These are phyloP conservation scores for Acanthaster planci DNA, from an alignment of 35 echinoderm and acorn worm genomes.

Conservation along the genomic window DNA sequence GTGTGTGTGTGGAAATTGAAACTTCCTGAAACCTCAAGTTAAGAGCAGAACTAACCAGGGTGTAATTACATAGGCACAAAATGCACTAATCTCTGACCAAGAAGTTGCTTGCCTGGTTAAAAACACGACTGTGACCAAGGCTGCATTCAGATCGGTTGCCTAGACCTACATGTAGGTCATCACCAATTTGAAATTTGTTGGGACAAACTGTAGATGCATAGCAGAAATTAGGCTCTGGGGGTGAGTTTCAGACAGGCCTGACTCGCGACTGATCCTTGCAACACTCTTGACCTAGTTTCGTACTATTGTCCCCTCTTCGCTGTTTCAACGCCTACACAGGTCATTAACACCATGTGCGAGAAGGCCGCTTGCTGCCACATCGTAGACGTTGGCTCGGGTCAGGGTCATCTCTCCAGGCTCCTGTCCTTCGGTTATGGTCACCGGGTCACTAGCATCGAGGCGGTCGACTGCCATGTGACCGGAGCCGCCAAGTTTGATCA, in stretches of 20 bases:
- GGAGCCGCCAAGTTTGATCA: slow-evolving; percentile 81
- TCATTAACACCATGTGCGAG: slow-evolving; percentile 60
- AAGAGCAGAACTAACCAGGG: no score
- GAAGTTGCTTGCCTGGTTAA: no score
- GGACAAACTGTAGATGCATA: slow-evolving; percentile 21
- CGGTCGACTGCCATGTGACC: slow-evolving; percentile 70
- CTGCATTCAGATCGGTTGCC: no score
- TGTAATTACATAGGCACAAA: no score
- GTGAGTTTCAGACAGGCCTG: slow-evolving; percentile 35
- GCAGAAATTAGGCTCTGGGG: slow-evolving; percentile 36
- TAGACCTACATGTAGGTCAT: no score
- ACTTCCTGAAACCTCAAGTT: no score
- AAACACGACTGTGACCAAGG: no score
- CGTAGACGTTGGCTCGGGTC: slow-evolving; percentile 82
- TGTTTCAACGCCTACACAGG: background rate
- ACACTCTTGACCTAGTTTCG: background rate
- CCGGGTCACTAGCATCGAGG: slow-evolving; percentile 82
- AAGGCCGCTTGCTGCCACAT: slow-evolving; percentile 19
- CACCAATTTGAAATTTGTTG: no score
- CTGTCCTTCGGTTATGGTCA: slow-evolving; percentile 80
- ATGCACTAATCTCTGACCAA: no score
- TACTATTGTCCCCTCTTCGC: no score
- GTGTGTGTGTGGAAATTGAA: no score
- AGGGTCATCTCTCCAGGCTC: slow-evolving; percentile 82
- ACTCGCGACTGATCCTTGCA: background rate